phyloP scores from a whole-genome alignment of 1,140 invertebrate species.

The Solenopsis fugax region DNA sequence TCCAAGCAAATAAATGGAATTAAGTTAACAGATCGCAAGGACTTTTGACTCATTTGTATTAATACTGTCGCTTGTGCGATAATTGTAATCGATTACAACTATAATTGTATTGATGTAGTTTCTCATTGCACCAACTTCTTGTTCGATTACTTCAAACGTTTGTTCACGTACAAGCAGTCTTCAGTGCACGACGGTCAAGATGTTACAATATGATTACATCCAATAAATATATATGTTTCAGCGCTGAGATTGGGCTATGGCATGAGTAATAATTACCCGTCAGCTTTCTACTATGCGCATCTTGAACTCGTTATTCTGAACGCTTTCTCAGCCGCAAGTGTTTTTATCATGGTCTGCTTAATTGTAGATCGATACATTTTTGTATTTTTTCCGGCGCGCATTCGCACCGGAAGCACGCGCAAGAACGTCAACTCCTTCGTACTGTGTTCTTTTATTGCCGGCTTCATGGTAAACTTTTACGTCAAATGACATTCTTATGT shows the following conservation, averaged over 20 bases:
- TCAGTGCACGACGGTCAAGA: not conserved
- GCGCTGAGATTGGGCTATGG: conserved; percentile 65
- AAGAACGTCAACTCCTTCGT: conserved; percentile 52
- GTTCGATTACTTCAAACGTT: not conserved
- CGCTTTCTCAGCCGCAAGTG: conserved; percentile 56
- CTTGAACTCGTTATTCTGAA: conserved; percentile 65
- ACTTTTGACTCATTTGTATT: not conserved
- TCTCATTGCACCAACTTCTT: not conserved
- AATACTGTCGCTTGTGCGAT: not conserved
- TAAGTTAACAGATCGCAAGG: not conserved
- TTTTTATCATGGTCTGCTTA: conserved; percentile 70
- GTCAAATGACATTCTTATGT: not conserved
- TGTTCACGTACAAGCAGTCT: not conserved
- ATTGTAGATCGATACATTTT: conserved; percentile 71
- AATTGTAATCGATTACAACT: not conserved
- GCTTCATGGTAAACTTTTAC: conserved; percentile 61
- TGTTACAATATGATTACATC: not conserved
- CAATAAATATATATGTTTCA: conserved; percentile 48
- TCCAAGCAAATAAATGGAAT: not conserved
- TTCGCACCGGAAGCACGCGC: conserved; percentile 66
- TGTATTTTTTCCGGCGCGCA: conserved; percentile 67
- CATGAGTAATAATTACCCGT: conserved; percentile 64
- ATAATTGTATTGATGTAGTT: not conserved
- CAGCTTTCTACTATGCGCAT: conserved; percentile 68
- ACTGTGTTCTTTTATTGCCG: conserved; percentile 66